phyloP scores from a whole-genome alignment of 2,797 vertebrate species.

The Betta splendens region DNA sequence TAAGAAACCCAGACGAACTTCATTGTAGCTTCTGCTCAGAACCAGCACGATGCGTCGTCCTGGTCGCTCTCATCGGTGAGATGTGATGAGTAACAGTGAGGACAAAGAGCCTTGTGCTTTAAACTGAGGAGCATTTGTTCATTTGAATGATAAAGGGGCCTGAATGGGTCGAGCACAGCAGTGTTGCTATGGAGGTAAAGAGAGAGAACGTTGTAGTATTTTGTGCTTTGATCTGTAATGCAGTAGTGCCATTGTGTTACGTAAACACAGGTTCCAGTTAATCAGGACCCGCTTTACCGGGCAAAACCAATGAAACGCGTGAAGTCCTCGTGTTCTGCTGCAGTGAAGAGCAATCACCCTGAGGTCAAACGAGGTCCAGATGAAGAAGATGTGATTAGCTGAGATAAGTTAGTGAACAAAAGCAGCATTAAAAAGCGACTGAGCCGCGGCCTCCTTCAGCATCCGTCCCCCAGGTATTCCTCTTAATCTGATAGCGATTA shows the following conservation, averaged over 20 bases:
- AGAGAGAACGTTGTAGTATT: slow-evolving; percentile 47
- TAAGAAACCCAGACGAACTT: slow-evolving; percentile 14
- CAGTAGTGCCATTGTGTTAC: slow-evolving; percentile 36
- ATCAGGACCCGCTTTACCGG: slow-evolving; percentile 6
- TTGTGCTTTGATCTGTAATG: slow-evolving; percentile 62
- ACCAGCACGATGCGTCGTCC: too few relatives aligned
- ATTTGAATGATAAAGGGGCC: slow-evolving; percentile 84
- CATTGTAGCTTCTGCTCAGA: too few relatives aligned
- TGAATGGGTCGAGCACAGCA: slow-evolving; percentile 68
- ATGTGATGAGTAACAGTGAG: slow-evolving; percentile 57
- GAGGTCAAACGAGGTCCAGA: background rate
- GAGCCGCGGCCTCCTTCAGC: slow-evolving; percentile 21
- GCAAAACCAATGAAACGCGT: too few relatives aligned
- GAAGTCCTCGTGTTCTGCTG: too few relatives aligned
- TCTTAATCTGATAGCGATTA: slow-evolving; percentile 66
- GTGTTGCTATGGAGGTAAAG: slow-evolving; percentile 79
- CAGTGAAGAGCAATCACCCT: background rate
- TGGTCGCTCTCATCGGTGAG: slow-evolving; percentile 31
- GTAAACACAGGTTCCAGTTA: slow-evolving; percentile 17
- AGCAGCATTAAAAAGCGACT: background rate
- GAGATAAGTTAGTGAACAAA: background rate
- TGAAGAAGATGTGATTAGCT: background rate
- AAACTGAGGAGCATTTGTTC: slow-evolving; percentile 62
- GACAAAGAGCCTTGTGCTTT: slow-evolving; percentile 65
- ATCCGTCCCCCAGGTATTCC: slow-evolving; percentile 38